Evolutionary conservation across 2,888 invertebrate genomes (phyloP).

Genomic region (Acleris holmiana): DNA sequence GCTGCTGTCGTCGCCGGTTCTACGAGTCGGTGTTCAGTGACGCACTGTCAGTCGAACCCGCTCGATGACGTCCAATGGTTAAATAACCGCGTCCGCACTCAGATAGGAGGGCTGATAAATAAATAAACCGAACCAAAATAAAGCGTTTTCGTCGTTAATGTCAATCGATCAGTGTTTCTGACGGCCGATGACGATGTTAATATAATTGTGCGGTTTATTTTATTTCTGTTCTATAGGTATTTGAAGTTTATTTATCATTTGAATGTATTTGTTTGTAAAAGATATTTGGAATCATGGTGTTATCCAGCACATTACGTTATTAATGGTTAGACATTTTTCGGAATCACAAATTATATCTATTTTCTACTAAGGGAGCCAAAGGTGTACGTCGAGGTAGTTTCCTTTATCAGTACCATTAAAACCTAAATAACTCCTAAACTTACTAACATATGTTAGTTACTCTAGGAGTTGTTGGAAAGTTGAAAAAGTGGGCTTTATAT

Average conservation of each 20-base stretch:
- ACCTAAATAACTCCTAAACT: too few relatives aligned
- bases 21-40: constrained; percentile 59
- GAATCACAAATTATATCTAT: too few relatives aligned
- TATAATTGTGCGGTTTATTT: constrained; percentile 12
- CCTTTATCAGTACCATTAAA: too few relatives aligned
- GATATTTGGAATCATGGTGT: too few relatives aligned
- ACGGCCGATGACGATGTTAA: constrained; percentile 39
- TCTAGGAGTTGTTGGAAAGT: too few relatives aligned
- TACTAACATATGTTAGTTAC: too few relatives aligned
- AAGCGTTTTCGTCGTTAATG: constrained; percentile 53
- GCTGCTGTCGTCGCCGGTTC: constrained; percentile 39
- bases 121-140: constrained; percentile 56
- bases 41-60: constrained; percentile 56
- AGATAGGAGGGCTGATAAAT: constrained; percentile 66
- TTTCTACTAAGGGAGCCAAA: too few relatives aligned
- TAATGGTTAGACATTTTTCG: too few relatives aligned
- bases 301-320: too few relatives aligned
- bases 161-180: constrained; percentile 47
- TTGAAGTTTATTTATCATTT: not conserved
- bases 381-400: too few relatives aligned
- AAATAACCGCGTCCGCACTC: constrained; percentile 63
- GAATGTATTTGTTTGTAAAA: too few relatives aligned
- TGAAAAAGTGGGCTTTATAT: too few relatives aligned
- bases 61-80: constrained; percentile 62
- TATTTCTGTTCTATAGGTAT: constrained; percentile 6